A percentile compares a stretch with the other conserved stretches of the same genome.
These are phyloP conservation scores for Rhynchopsitta pachyrhyncha DNA, from an alignment of 2,113 vertebrate genomes.

Conservation along the genomic window DNA sequence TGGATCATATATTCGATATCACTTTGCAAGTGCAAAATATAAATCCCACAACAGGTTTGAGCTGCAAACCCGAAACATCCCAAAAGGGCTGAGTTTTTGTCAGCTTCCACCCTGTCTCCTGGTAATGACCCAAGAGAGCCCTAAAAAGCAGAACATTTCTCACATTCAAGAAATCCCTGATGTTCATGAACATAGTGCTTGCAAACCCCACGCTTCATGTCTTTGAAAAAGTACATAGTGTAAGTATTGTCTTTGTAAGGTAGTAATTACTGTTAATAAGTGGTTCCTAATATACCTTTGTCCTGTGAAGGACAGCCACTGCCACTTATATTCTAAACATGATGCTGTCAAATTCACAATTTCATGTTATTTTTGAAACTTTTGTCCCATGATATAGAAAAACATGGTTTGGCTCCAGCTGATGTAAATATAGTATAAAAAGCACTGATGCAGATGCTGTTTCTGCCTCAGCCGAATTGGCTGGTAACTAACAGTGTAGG, in stretches of 20 bases:
- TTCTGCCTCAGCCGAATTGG: not conserved
- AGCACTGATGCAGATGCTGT: not conserved
- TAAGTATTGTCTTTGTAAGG: not conserved
- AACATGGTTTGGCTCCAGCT: not conserved
- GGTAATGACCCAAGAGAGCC: not conserved
- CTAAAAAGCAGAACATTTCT: not conserved
- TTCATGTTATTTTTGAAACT: not conserved
- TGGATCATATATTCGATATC: not conserved
- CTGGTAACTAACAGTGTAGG: not conserved
- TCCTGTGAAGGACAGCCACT: not conserved
- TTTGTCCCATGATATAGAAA: not conserved
- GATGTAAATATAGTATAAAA: not conserved
- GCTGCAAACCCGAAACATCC: not conserved
- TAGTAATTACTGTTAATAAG: not conserved
- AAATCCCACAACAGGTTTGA: not conserved
- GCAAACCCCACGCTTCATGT: not conserved
- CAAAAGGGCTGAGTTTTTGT: not conserved
- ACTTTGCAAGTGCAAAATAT: not conserved
- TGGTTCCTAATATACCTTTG: not conserved
- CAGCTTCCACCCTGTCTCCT: not conserved
- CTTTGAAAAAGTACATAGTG: not conserved
- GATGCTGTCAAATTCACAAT: not conserved
- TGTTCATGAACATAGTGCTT: accelerated
- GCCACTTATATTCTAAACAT: not conserved
- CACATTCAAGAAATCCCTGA: not conserved